Evolutionary conservation across 2,113 vertebrate species (phyloP).

Genomic region (Panthera tigris): DNA sequence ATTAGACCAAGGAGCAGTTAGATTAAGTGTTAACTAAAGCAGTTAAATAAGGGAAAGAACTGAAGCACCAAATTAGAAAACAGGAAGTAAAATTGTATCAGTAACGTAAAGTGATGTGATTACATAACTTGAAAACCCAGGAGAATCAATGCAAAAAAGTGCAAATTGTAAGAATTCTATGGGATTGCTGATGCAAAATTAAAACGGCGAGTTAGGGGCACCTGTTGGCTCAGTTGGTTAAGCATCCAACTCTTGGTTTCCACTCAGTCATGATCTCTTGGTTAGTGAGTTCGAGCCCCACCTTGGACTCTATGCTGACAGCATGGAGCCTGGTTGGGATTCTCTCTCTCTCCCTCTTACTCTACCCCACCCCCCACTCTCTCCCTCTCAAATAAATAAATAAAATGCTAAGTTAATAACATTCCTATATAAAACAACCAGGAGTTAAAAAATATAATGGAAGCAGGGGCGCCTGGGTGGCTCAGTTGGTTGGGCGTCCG

Average conservation of each 20-base stretch:
- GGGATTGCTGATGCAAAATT: constrained; percentile 13
- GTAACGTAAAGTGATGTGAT: constrained; percentile 2
- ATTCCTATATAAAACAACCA: background rate
- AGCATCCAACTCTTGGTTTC: no score
- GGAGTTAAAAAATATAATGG: constrained; percentile 34
- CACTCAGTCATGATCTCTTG: no score
- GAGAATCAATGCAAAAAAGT: constrained; percentile 15
- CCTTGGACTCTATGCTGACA: no score
- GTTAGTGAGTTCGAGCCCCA: no score
- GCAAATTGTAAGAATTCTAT: constrained; percentile 1
- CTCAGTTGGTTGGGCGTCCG: no score
- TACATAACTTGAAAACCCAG: constrained; percentile 44
- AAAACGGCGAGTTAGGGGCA: background rate
- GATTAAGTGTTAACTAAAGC: constrained; percentile 48
- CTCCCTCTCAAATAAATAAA: no score
- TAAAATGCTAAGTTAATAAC: background rate
- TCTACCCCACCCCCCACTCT: no score
- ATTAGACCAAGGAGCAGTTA: constrained; percentile 22
- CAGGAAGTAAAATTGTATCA: constrained; percentile 36
- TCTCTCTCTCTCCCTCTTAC: no score
- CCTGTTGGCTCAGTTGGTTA: no score
- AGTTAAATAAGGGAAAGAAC: constrained; percentile 59
- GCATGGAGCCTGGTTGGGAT: no score
- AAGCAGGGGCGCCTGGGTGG: background rate
- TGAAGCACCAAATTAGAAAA: constrained; percentile 48